Percentiles rank a stretch among this genome's conserved stretches.
Evolutionary conservation across 2,797 vertebrate species (phyloP).

Genomic region (Acrossocheilus fasciatus): DNA sequence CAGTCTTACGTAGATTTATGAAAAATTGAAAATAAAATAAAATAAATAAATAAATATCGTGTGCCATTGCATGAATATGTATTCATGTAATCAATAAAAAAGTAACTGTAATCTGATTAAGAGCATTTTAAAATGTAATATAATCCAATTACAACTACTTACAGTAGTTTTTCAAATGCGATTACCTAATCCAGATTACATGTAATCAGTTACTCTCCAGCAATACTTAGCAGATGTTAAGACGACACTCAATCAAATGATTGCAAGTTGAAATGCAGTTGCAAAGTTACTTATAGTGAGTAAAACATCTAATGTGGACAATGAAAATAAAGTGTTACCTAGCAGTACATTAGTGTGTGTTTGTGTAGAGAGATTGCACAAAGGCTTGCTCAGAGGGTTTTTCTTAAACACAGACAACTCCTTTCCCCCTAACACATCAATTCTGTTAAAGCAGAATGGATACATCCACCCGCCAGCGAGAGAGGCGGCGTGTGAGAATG

Average conservation of each 20-base stretch:
- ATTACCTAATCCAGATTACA: background rate
- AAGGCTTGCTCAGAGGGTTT: background rate
- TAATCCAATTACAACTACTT: background rate
- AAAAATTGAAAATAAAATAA: no score
- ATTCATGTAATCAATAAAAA: no score
- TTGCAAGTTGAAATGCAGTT: background rate
- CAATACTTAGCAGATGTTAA: background rate
- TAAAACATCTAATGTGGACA: background rate
- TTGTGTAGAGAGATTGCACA: background rate
- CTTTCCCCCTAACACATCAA: slow-evolving; percentile 27
- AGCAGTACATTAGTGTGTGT: background rate
- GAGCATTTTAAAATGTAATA: background rate
- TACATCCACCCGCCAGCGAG: slow-evolving; percentile 43
- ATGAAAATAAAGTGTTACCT: background rate
- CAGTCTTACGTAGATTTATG: no score
- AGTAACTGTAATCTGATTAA: no score
- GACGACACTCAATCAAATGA: background rate
- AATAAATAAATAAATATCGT: no score
- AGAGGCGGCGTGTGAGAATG: slow-evolving; percentile 8
- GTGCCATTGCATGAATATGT: no score
- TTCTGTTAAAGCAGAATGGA: slow-evolving; percentile 54
- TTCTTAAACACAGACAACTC: background rate
- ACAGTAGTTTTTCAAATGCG: background rate
- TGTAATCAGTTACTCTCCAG: background rate
- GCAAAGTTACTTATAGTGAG: background rate